Base-by-base conservation (phyloP, 2,797 vertebrate species). In the Aulostomus chinensis region DNA sequence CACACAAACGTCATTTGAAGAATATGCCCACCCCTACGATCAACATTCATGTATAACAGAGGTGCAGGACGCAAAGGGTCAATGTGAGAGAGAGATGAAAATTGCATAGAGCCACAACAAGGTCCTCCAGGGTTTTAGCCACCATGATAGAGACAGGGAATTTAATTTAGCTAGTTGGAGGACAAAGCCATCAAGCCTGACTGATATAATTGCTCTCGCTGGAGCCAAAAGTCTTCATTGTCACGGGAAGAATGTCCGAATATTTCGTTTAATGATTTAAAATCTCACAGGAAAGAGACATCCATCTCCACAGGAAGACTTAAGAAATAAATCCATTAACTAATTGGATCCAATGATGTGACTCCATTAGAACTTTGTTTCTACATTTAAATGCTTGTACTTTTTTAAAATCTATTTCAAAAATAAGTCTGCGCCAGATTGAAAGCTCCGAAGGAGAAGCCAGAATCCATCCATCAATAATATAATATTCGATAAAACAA, bases 291-390 rank as follows among this genome's bases (percentile, higher is more conserved):
- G 76, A 83, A 77, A 68, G 35, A 80, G 63, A 77, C 80, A 86
- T 86, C 63, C 58, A 81, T 87, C 80, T 81, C 78, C 61, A 11
- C 24, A 43, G 60, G 31, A 59, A 71, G 70, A 77, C 67, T 73
- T 76, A 67, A 74, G 78, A 83, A 83, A 86, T 84, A 83, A 87
- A 78, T 54, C 79, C 83, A 88, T 89, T 85, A 84, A 85, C 83
- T 88, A 86, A 88, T 88, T 89, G 83, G 70, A 79, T 87, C 57
- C 73, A 77, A 81, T 86, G 82, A 86, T 74, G 72, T 81, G 26
- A 7, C 2, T 12, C 69, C 70, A 78, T 84, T 81, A 82, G 68
- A 63, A 80, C 38, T 47, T 82, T 20, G 74, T 71, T 85, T 69
- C 60, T 49, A 77, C 71, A 81, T 78, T 81, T 73, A 77, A 80